Percentiles rank a stretch among this genome's conserved stretches.
Evolutionary conservation across 1,140 invertebrate species (phyloP).

Genomic region (Drosophila melanica): DNA sequence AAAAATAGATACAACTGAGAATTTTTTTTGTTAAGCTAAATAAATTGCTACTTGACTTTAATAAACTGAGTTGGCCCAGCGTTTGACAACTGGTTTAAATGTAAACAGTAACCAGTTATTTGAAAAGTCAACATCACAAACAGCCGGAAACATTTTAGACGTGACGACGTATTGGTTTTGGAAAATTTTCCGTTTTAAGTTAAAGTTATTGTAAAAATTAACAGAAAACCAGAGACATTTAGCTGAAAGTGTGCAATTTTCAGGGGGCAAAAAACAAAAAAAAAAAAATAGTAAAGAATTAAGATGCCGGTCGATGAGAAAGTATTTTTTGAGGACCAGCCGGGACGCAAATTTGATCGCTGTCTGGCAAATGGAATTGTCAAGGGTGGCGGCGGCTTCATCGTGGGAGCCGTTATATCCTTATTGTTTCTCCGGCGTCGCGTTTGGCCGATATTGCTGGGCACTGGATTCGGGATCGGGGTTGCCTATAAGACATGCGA

Average conservation of each 20-base stretch:
- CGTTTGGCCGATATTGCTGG: slow-evolving; percentile 89
- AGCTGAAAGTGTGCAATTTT: not conserved
- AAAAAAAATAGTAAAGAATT: too few species aligned
- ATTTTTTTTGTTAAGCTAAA: too few species aligned
- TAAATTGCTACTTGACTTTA: too few species aligned
- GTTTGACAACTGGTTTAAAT: not conserved
- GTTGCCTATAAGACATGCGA: slow-evolving; percentile 91
- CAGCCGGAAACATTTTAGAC: not conserved
- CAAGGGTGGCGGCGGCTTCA: slow-evolving; percentile 88
- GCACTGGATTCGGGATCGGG: slow-evolving; percentile 90
- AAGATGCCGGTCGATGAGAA: slow-evolving; percentile 38
- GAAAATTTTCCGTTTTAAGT: slow-evolving; percentile 38
- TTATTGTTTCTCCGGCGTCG: slow-evolving; percentile 88
- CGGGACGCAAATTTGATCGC: slow-evolving; percentile 86
- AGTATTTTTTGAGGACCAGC: slow-evolving; percentile 84
- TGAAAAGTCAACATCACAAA: not conserved
- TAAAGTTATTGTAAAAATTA: slow-evolving; percentile 20
- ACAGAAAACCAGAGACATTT: not conserved
- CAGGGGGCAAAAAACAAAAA: not conserved
- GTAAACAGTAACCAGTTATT: not conserved
- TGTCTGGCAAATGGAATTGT: slow-evolving; percentile 87
- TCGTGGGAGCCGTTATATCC: slow-evolving; percentile 88
- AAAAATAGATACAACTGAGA: too few species aligned
- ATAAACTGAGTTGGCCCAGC: not conserved
- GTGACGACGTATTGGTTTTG: not conserved